Evolutionary conservation across 1,140 invertebrate genomes (phyloP), one percentile per base, ranked within the genome.

Genomic region (Cydia amplana): DNA sequence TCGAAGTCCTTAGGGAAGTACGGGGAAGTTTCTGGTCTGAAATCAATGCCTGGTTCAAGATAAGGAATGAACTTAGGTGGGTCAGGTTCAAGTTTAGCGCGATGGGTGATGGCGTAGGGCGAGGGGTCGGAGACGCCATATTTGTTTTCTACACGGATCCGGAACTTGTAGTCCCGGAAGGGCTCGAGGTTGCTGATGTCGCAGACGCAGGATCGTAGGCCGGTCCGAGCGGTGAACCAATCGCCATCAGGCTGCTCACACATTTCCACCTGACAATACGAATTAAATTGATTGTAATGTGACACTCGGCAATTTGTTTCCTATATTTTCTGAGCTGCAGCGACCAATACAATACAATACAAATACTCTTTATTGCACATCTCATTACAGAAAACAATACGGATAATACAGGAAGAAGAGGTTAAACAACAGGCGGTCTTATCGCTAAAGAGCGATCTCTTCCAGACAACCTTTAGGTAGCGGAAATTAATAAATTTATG

Each of bases 91-190:
- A 98, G 90, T 90, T 96, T 96, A 43, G 95, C 95, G 74, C 96
- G 94, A 83, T 96, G 96, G 0, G 97, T 98, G 73, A 96, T 94
- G 0, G 96, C 96, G 85, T 95, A 97, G 6, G 97, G 97, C 40
- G 97, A 98, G 0, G 98, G 98, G 87, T 99, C 98, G 88, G 97
- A 98, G n/a, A 99, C 95, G n/a, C 98, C 98, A 85, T 97, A 98
- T 89, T 98, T 97, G 88, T 99, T 99, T 85, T 99, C 98, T 2
- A 99, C 98, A n/a, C 98, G 95, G 32, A 99, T 95, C 64, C 98
- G 94, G 93, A 99, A 99, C 86, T 96, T 96, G 91, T 98, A 99
- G 92, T 99, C 97, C 74, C 96, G 94, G 92, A 97, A 97, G 0
- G 97, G 97, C 82, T 97, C 95, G 49, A 97, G 93, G 88, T 96